Evolutionary conservation across 2,888 invertebrate species (phyloP).

Genomic region (Drosophila sordidapex): DNA sequence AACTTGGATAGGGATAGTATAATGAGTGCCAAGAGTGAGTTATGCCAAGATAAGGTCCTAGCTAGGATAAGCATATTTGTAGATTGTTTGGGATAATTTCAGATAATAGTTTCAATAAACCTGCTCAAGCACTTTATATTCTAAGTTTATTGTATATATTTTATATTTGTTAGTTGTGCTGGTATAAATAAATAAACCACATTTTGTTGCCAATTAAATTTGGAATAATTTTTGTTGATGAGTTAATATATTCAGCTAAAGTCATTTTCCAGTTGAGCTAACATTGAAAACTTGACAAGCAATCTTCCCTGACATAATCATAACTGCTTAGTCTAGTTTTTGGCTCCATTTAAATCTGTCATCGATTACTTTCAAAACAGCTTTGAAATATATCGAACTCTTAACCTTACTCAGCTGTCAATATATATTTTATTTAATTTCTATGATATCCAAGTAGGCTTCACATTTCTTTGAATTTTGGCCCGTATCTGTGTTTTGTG

Average conservation of each 20-base stretch:
- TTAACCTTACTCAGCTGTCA: background rate
- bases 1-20: background rate
- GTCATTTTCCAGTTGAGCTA: background rate
- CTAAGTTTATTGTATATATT: too few species aligned
- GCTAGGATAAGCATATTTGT: background rate
- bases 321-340: background rate
- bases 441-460: background rate
- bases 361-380: background rate
- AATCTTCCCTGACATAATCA: background rate
- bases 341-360: background rate
- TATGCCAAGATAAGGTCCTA: background rate
- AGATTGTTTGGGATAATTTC: background rate
- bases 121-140: background rate
- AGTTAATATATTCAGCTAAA: background rate
- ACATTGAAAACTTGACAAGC: conserved; percentile 21
- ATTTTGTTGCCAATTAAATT: background rate
- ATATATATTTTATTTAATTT: background rate
- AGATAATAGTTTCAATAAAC: background rate
- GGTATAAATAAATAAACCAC: background rate
- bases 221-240: background rate
- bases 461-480: background rate
- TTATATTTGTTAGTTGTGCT: background rate
- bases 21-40: background rate
- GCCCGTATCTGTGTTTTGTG: background rate
- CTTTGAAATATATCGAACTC: background rate